These are phyloP conservation scores for Cardiocondyla obscurior DNA, from an alignment of 1,140 invertebrate genomes.

Conservation along the genomic window DNA sequence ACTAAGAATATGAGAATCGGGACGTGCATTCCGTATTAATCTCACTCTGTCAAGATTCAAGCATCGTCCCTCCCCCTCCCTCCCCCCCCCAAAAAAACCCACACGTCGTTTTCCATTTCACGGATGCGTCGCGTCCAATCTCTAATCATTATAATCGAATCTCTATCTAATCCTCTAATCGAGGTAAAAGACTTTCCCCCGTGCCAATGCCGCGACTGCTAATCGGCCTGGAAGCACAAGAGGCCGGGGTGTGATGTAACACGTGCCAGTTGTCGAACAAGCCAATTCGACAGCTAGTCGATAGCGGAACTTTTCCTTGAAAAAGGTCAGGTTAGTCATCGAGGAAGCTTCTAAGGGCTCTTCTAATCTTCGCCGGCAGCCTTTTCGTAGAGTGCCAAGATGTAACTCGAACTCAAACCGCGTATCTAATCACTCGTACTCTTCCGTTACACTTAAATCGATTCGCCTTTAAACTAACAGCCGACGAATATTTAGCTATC, in stretches of 20 bases:
- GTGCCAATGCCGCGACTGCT: neutral
- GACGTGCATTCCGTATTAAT: neutral
- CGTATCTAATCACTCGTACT: slow-evolving; percentile 55
- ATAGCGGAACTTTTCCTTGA: slow-evolving; percentile 65
- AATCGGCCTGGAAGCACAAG: slow-evolving; percentile 45
- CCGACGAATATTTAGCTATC: neutral
- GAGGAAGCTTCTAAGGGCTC: slow-evolving; percentile 70
- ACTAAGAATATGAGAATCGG: neutral
- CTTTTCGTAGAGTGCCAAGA: neutral
- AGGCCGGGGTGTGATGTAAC: slow-evolving; percentile 6
- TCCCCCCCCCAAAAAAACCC: too few species aligned
- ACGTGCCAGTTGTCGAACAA: slow-evolving; percentile 24
- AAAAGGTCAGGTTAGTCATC: slow-evolving; percentile 71
- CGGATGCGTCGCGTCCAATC: neutral
- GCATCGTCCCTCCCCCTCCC: neutral
- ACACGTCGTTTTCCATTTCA: slow-evolving; percentile 4
- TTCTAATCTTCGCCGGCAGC: slow-evolving; percentile 57
- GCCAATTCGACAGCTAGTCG: slow-evolving; percentile 57
- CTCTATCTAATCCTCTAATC: slow-evolving; percentile 61
- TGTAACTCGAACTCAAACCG: slow-evolving; percentile 55
- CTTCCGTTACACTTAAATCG: neutral
- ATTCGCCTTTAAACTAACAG: slow-evolving; percentile 41
- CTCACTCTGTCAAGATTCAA: neutral
- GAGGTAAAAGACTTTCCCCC: slow-evolving; percentile 33
- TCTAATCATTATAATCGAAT: slow-evolving; percentile 31